Evolutionary conservation across 2,888 invertebrate genomes (phyloP).

Genomic region (Brachypterus glaber): DNA sequence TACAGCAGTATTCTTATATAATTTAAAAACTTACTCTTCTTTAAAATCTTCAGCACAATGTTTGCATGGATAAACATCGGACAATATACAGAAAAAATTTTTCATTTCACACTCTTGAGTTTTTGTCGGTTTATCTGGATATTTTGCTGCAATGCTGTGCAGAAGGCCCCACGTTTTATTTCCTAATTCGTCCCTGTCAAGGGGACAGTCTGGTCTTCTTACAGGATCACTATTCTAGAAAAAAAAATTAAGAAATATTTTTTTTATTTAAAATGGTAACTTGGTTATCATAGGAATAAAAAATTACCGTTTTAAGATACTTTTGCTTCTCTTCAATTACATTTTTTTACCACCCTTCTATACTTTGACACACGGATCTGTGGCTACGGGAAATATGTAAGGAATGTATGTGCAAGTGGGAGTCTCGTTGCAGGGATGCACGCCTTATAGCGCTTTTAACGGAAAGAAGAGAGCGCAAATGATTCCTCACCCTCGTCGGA

Average conservation of each 20-base stretch:
- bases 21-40: slow-evolving; percentile 76
- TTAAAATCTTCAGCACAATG: slow-evolving; percentile 82
- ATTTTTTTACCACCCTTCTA: too few species aligned
- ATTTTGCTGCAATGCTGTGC: slow-evolving; percentile 95
- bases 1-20: too few species aligned
- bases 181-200: slow-evolving; percentile 69
- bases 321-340: slow-evolving; percentile 6
- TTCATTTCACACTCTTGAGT: slow-evolving; percentile 66
- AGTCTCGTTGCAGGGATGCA: too few species aligned
- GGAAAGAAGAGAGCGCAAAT: too few species aligned
- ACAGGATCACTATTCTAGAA: slow-evolving; percentile 17
- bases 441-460: too few species aligned
- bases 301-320: slow-evolving; percentile 4
- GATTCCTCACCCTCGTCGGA: too few species aligned
- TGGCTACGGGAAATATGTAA: too few species aligned
- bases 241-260: slow-evolving; percentile 3
- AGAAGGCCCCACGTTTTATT: slow-evolving; percentile 85
- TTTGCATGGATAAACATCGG: slow-evolving; percentile 88
- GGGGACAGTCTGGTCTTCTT: slow-evolving; percentile 53
- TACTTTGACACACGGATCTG: too few species aligned
- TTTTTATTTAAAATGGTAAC: slow-evolving; percentile 3
- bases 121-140: slow-evolving; percentile 70
- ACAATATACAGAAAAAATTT: slow-evolving; percentile 71
- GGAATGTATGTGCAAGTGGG: too few species aligned
- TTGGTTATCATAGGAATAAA: not conserved